Evolutionary conservation across 2,888 invertebrate genomes (phyloP), one percentile per base, ranked within the genome.

Genomic region (Lycophotia porphyrea): DNA sequence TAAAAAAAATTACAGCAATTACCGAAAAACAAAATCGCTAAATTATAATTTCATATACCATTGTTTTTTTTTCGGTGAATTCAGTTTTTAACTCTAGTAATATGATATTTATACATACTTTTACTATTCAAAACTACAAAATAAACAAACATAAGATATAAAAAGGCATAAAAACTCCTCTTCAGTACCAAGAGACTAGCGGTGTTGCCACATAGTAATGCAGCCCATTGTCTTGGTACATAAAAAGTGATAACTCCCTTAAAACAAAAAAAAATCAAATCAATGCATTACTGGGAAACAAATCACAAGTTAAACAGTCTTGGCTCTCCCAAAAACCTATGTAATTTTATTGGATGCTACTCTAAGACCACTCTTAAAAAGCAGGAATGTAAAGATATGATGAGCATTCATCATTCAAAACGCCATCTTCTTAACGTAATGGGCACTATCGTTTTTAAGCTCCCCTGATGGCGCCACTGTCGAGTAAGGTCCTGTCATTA

Each of bases 351-450:
- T 18, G 11, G 11, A 24, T 27, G 27, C 36, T 5, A 13, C 5
- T 2, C 9, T 49, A n/a, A 49, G 24, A n/a, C 13, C 5, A 52
- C n/a, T 55, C 55, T 15, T 27, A 1, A 27, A 27, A 27, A 55
- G 13, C 5, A 34, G 8, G 24, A 18, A 34, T 27, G 8, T 7
- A 27, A 27, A 55, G 18, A 8, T 15, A 58, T 31, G 27, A 36
- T 36, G 27, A 15, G 13, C 27, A 24, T 27, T 68, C 7, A 71
- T 34, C n/a, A 34, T 72, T 42, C 21, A 55, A 71, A 72, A 55
- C 5, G 5, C 24, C 27, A 18, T n/a, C 31, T 24, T 49, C 5
- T 0, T 4, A 21, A n/a, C 34, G 42, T n/a, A 11, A 18, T n/a
- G n/a, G n/a, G n/a, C n/a, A n/a, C n/a, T n/a, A n/a, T n/a, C n/a